Evolutionary conservation across 1,140 invertebrate genomes (phyloP), one percentile per base, ranked within the genome.

Genomic region (Gryllus bimaculatus): DNA sequence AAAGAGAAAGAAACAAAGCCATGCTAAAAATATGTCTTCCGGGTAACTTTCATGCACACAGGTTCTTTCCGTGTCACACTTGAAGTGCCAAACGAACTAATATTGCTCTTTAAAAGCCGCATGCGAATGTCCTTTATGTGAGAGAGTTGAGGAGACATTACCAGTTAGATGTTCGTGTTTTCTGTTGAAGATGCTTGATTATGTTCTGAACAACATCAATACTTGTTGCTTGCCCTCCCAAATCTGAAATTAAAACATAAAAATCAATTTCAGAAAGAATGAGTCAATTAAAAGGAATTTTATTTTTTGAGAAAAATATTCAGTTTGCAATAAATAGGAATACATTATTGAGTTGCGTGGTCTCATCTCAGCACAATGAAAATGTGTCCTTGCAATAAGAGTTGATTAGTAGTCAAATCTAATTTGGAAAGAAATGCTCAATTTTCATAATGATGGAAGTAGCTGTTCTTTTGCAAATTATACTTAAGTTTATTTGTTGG

Each of bases 191-290:
- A 81, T 86, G 84, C 66, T 87, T 84, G 74, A 91, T 86, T 66
- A 92, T 87, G 82, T 89, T 89, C 79, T 89, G 84, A 13, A 92
- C 88, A 78, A 91, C 89, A 82, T 92, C 90, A 79, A 87, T 86
- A 79, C 87, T 90, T 73, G 87, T 88, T 8, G 88, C 86, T 81
- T 88, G 85, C 10, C 91, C 91, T 79, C 90, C 90, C 78, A 92
- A 85, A 85, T 92, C 90, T 88, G 83, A 75, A 78, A 74, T 39
- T 47, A 74, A 74, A 73, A 54, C 0, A 78, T 8, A 54, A 48
- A 77, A 39, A 48, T 18, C 15, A 48, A 75, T 75, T 10, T 73
- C 6, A 73, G 13, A 73, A 73, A 15, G 66, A 73, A 73, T 6
- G 6, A 73, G n/a, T 73, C 13, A 15, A 13, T 13, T n/a, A 15